Conservation (phyloP, 92 coral and sea anemone species). For the Epizoanthus rinbou region DNA sequence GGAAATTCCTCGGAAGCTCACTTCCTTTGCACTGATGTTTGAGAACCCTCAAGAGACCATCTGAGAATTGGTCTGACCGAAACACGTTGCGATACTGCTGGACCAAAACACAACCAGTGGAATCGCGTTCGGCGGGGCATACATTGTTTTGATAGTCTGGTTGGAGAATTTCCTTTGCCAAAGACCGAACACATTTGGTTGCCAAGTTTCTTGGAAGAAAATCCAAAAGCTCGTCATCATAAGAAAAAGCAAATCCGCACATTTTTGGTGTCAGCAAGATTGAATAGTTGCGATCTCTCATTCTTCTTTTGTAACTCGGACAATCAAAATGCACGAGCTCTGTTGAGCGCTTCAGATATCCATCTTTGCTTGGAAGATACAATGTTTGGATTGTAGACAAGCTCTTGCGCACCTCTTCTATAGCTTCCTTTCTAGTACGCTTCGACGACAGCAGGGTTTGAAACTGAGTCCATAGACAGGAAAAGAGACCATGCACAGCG, state of each 20-base stretch:
- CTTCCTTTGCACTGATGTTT: background rate
- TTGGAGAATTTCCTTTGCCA: slow-evolving; percentile 63
- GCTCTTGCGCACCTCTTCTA: background rate
- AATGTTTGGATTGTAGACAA: slow-evolving; percentile 35
- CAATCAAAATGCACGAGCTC: slow-evolving; percentile 53
- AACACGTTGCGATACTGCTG: slow-evolving; percentile 49
- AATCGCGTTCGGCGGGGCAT: slow-evolving; percentile 65
- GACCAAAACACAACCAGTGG: slow-evolving; percentile 26
- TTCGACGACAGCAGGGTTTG: background rate
- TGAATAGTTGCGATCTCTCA: slow-evolving; percentile 44
- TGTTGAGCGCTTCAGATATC: slow-evolving; percentile 55
- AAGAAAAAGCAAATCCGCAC: background rate
- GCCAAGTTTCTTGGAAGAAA: slow-evolving; percentile 63
- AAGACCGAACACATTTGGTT: slow-evolving; percentile 43
- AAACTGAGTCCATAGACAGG: slow-evolving; percentile 15
- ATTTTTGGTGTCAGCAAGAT: slow-evolving; percentile 49
- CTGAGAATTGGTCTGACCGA: slow-evolving; percentile 48
- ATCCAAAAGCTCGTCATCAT: background rate
- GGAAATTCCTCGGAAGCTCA: background rate
- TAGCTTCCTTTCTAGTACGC: background rate
- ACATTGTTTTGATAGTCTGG: slow-evolving; percentile 56
- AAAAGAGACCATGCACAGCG: slow-evolving; percentile 43
- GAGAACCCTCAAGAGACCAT: slow-evolving; percentile 41
- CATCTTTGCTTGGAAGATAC: slow-evolving; percentile 64
- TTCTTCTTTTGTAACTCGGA: slow-evolving; percentile 38